Evolutionary conservation across 2,113 vertebrate genomes (phyloP).

Genomic region (Anseranas semipalmata): DNA sequence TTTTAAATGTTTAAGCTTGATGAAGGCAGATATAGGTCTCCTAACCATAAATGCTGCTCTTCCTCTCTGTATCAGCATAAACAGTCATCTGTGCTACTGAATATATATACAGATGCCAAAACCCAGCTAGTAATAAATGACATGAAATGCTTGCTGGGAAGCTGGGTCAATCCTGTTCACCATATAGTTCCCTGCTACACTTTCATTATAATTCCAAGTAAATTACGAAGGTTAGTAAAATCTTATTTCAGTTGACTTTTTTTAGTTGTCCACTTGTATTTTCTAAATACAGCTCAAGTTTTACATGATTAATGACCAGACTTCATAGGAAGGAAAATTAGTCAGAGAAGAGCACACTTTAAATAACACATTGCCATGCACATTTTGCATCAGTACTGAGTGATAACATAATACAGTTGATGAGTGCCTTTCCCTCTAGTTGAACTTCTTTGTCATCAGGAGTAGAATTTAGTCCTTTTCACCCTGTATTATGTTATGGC

Average conservation of each 20-base stretch:
- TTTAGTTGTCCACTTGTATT: constrained; percentile 8
- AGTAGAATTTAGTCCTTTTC: neutral
- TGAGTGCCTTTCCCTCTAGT: constrained; percentile 1
- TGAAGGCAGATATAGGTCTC: neutral
- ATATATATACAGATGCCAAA: neutral
- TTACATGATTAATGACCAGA: constrained; percentile 23
- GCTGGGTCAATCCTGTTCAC: neutral
- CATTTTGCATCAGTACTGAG: constrained; percentile 15
- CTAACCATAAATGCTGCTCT: neutral
- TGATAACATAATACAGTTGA: constrained; percentile 38
- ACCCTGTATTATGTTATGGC: neutral
- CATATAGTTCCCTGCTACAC: neutral
- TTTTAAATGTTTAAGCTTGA: neutral
- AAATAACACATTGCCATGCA: constrained; percentile 3
- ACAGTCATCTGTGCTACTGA: neutral
- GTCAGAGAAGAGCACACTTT: neutral
- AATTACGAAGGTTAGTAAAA: neutral
- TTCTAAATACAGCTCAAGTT: constrained; percentile 20
- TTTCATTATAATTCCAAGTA: neutral
- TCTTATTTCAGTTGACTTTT: neutral
- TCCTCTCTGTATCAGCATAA: neutral
- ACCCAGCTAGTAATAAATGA: neutral
- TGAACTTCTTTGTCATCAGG: neutral
- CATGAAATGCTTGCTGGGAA: neutral
- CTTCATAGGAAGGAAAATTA: neutral